A percentile compares a stretch with the other conserved stretches of the same genome.
phyloP scores from a whole-genome alignment of 2,113 vertebrate species.

The Tetrao urogallus region DNA sequence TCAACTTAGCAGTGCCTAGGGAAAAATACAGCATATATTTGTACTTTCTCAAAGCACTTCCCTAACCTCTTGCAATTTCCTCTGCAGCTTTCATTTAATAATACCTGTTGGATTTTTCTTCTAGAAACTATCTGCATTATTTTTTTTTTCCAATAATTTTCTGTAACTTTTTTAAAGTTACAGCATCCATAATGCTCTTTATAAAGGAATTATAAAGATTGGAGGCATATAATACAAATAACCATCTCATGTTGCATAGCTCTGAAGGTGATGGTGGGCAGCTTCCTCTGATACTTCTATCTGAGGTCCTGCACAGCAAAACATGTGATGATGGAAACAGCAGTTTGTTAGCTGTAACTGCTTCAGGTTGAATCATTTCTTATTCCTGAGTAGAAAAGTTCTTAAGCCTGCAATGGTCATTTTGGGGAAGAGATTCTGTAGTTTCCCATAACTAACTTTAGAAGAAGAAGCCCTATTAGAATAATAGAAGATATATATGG shows the following conservation, averaged over 20 bases:
- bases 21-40: not conserved
- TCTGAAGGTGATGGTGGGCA: not conserved
- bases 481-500: too few relatives aligned
- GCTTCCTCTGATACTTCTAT: not conserved
- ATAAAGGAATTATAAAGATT: not conserved
- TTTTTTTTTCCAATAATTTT: not conserved
- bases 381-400: not conserved
- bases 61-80: not conserved
- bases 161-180: not conserved
- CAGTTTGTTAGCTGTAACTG: not conserved
- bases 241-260: rapidly evolving
- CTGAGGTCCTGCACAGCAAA: rapidly evolving
- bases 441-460: not conserved
- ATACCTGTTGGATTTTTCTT: not conserved
- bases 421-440: not conserved
- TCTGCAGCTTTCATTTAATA: not conserved
- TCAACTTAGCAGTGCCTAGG: not conserved
- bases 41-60: not conserved
- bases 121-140: not conserved
- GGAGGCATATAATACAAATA: not conserved
- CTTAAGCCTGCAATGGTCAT: not conserved
- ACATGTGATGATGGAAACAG: not conserved
- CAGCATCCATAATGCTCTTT: rapidly evolving
- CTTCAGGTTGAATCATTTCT: not conserved
- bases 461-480: not conserved